A percentile compares a stretch with the other conserved stretches of the same genome.
phyloP scores from a whole-genome alignment of 1,140 invertebrate genomes.

The Druon quercuslanigerum region DNA sequence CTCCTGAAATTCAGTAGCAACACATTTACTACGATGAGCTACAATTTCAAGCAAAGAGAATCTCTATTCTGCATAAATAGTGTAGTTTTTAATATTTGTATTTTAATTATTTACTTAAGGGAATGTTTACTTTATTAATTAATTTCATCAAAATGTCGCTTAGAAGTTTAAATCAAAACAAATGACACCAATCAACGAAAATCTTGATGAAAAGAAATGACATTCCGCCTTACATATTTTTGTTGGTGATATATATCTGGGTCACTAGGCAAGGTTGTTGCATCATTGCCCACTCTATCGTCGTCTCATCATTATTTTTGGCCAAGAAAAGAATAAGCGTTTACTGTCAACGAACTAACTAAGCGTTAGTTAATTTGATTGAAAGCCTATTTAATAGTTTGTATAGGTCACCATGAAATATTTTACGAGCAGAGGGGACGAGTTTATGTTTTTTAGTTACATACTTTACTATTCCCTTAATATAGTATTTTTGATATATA shows the following conservation, averaged over 20 bases:
- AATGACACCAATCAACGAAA: no score
- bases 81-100: no score
- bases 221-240: neutral
- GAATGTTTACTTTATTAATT: no score
- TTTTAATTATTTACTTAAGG: no score
- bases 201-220: neutral
- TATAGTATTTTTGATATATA: no score
- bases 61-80: no score
- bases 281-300: slow-evolving; percentile 2
- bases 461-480: no score
- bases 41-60: neutral
- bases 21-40: neutral
- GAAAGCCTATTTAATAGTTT: neutral
- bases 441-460: no score
- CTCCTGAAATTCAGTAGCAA: slow-evolving; percentile 11
- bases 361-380: neutral
- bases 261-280: slow-evolving; percentile 13
- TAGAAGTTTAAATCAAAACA: no score
- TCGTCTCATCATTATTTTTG: slow-evolving; percentile 18
- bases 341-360: neutral
- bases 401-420: no score
- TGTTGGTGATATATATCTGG: neutral
- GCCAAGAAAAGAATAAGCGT: slow-evolving; percentile 5
- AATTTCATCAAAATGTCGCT: no score
- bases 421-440: no score